A percentile compares a stretch with the other conserved stretches of the same genome.
These are phyloP conservation scores for Chrysemys picta DNA, from an alignment of 2,113 vertebrate genomes.

Conservation along the genomic window DNA sequence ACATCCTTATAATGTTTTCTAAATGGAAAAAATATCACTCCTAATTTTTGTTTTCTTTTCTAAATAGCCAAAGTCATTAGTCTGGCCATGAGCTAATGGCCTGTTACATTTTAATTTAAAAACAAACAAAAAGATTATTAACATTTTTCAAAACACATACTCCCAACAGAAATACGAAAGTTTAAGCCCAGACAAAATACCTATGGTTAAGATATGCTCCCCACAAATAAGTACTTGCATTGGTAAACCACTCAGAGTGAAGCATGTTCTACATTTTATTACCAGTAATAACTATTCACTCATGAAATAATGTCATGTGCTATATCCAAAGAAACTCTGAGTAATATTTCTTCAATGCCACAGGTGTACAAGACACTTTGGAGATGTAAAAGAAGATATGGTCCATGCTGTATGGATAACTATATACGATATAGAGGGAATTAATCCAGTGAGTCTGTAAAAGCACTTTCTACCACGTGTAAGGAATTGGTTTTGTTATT, in stretches of 20 bases:
- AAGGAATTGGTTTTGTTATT: neutral
- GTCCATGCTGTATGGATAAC: neutral
- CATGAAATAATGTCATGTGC: constrained; percentile 47
- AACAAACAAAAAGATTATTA: neutral
- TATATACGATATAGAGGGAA: constrained; percentile 28
- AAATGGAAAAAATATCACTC: neutral
- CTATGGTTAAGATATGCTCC: constrained; percentile 15
- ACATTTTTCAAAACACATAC: constrained; percentile 57
- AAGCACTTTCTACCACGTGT: constrained; percentile 25
- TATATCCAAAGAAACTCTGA: neutral
- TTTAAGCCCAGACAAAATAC: constrained; percentile 31
- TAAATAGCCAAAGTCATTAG: neutral
- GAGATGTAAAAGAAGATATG: neutral
- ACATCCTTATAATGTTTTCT: neutral
- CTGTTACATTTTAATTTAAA: constrained; percentile 50
- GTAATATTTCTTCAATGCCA: constrained; percentile 67
- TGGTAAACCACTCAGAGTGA: constrained; percentile 28
- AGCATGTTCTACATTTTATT: constrained; percentile 31
- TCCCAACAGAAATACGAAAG: constrained; percentile 31
- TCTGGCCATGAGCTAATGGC: constrained; percentile 27
- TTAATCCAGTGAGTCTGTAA: constrained; percentile 40
- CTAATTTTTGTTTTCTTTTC: neutral
- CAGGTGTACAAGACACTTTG: constrained; percentile 17
- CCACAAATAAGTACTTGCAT: constrained; percentile 1
- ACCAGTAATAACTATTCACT: constrained; percentile 45